Evolutionary conservation across 1,140 invertebrate species (phyloP).

Genomic region (Laodelphax striatellus): DNA sequence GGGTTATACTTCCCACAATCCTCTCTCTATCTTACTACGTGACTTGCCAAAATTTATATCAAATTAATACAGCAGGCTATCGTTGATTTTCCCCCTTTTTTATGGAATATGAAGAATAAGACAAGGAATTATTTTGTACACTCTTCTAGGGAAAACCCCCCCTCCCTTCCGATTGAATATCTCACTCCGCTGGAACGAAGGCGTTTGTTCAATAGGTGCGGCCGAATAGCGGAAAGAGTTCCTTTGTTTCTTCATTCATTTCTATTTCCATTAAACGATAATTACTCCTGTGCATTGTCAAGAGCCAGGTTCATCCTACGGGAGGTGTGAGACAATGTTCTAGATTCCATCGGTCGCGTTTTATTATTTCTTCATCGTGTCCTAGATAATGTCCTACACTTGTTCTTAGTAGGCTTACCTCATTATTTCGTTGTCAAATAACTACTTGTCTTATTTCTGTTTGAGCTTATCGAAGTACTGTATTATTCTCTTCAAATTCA

Average conservation of each 20-base stretch:
- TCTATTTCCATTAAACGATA: conserved; percentile 1
- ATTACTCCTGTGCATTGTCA: conserved; percentile 1
- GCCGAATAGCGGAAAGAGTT: background rate
- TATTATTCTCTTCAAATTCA: too few species aligned
- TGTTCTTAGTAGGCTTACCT: too few species aligned
- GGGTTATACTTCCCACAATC: background rate
- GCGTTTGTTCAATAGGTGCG: background rate
- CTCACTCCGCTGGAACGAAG: background rate
- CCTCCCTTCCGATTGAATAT: background rate
- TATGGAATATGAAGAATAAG: background rate
- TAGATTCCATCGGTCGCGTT: too few species aligned
- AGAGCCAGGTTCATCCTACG: background rate
- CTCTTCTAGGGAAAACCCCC: background rate
- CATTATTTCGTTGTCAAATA: too few species aligned
- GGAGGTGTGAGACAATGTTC: background rate
- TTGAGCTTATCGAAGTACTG: too few species aligned
- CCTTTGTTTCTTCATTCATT: conserved; percentile 1
- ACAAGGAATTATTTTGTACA: background rate
- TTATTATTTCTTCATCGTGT: too few species aligned
- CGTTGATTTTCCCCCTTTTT: background rate
- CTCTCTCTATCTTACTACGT: background rate
- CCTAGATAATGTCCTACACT: too few species aligned
- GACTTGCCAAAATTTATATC: conserved; percentile 4
- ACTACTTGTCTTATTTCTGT: too few species aligned
- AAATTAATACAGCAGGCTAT: background rate